These are phyloP conservation scores for Stenchaetothrips biformis DNA, from an alignment of 2,888 invertebrate genomes.

Conservation along the genomic window DNA sequence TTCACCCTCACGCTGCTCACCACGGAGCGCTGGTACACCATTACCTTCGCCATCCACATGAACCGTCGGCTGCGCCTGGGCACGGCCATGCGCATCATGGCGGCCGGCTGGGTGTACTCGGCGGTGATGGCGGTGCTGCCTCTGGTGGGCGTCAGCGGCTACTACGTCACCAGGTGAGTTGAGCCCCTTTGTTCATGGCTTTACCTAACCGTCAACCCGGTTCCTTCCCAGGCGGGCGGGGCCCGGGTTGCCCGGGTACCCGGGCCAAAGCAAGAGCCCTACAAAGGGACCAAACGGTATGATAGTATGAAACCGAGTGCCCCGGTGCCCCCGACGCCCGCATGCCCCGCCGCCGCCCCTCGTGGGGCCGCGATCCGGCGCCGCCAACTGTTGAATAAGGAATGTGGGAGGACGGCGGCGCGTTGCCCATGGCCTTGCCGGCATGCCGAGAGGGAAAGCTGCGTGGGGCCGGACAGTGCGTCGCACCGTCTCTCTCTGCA, in stretches of 20 bases:
- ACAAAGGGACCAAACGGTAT: too few relatives aligned
- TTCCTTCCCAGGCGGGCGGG: too few relatives aligned
- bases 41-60: constrained; percentile 57
- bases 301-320: too few relatives aligned
- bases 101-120: constrained; percentile 56
- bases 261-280: too few relatives aligned
- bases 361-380: not conserved
- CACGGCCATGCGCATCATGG: constrained; percentile 56
- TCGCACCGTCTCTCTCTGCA: too few relatives aligned
- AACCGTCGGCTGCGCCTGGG: constrained; percentile 56
- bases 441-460: too few relatives aligned
- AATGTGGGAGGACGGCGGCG: not conserved
- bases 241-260: too few relatives aligned
- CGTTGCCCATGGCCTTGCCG: not conserved
- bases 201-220: too few relatives aligned
- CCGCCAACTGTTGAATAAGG: constrained; percentile 2
- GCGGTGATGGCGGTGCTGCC: constrained; percentile 56
- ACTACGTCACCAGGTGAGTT: constrained; percentile 53
- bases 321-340: not conserved
- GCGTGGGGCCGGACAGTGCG: too few relatives aligned
- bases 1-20: constrained; percentile 63
- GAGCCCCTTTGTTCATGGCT: not conserved
- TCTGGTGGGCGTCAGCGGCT: constrained; percentile 58
- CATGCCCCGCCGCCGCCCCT: not conserved
- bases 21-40: constrained; percentile 56